These are phyloP conservation scores for Lytechinus pictus DNA, from an alignment of 35 echinoderm and acorn worm species.

Conservation along the genomic window DNA sequence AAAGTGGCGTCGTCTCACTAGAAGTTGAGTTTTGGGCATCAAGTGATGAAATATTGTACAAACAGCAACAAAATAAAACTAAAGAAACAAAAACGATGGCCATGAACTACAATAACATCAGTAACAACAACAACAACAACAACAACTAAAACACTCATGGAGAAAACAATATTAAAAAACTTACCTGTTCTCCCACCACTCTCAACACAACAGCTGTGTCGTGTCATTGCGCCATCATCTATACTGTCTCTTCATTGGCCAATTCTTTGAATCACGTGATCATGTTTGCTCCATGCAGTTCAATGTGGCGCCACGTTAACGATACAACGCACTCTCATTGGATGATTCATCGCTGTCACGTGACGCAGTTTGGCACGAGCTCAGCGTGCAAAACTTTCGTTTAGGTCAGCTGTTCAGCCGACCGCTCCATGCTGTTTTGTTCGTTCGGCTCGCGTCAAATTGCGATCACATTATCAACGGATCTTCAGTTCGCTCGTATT, in stretches of 20 bases:
- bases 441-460: conserved; percentile 43
- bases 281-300: not conserved
- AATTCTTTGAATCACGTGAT: not conserved
- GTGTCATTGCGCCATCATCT: not conserved
- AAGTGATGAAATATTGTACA: not conserved
- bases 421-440: conserved; percentile 4
- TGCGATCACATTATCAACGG: conserved; percentile 13
- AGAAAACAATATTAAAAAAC: not conserved
- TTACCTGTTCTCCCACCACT: not conserved
- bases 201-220: not conserved
- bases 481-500: not conserved
- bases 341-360: not conserved
- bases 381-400: conserved; percentile 30
- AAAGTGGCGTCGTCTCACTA: not conserved
- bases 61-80: not conserved
- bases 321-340: not conserved
- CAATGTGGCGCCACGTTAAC: not conserved
- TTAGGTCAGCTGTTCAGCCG: not conserved
- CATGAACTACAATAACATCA: not conserved
- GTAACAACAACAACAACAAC: not conserved
- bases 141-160: not conserved
- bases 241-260: not conserved
- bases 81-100: not conserved
- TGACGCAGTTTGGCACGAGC: conserved; percentile 33
- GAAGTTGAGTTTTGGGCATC: not conserved